Base-by-base conservation (phyloP, 1,140 invertebrate genomes). In the Dinoponera quadriceps region DNA sequence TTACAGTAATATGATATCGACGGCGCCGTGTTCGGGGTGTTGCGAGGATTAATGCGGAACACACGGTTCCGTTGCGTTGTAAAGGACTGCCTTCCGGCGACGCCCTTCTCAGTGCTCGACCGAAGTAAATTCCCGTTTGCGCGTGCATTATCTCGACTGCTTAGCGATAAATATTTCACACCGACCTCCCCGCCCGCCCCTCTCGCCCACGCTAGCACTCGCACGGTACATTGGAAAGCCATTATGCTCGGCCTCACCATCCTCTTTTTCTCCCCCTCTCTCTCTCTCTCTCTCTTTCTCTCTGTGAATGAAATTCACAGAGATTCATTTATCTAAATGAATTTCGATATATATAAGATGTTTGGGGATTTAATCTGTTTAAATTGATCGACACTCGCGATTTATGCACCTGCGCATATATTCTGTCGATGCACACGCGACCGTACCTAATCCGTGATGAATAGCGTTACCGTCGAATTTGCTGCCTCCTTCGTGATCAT, bases 221-320 rank as follows among this genome's bases (percentile, higher is more conserved):
- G 81, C 83, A 83, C 82, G 74, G 84, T 92, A 93, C 92, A 93
- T 92, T 86, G 91, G 90, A 93, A 93, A 92, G 86, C 91, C 90
- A 92, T 93, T 93, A 92, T 91, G 87, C 90, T 83, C 88, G 84
- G 33, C 83, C 63, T 84, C 60, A 66, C 60, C 72, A 60, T 83
- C 77, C 49, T 48, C 29, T 68, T 59, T 80, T 69, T 69, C 75
- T 80, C 51, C 27, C 63, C 25, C 38, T 11, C 9, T 44, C 38
- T 11, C 38, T 44, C 38, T 11, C 38, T 11, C 38, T 11, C 38
- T 11, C 38, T 4, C 38, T 11, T 9, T 11, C 38, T 11, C 38
- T 11, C 38, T 44, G n/a, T n/a, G n/a, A n/a, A n/a, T n/a, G n/a
- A n/a, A n/a, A n/a, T n/a, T n/a, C n/a, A n/a, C n/a, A n/a, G n/a